Percentiles rank a stretch among this genome's conserved stretches.
These are phyloP conservation scores for Tenthredo notha DNA, from an alignment of 2,888 invertebrate genomes.

Conservation along the genomic window DNA sequence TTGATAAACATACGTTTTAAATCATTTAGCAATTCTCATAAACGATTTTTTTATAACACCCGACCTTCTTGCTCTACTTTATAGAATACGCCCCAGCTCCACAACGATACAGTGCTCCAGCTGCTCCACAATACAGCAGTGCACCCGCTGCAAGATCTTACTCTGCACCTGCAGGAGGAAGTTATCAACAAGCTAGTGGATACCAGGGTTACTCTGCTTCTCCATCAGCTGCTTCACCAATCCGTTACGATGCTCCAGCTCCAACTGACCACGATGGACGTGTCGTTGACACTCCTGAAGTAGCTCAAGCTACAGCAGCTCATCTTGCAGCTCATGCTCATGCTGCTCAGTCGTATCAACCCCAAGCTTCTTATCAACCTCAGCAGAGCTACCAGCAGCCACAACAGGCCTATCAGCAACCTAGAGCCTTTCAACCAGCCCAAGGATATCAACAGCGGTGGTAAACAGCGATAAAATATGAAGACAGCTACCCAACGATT, in stretches of 20 bases:
- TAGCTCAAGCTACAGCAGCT: conserved; percentile 53
- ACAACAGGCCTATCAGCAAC: conserved; percentile 66
- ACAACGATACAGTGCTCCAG: conserved; percentile 60
- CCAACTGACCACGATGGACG: conserved; percentile 56
- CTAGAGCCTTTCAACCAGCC: conserved; percentile 57
- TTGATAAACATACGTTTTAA: background rate
- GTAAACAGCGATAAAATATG: conserved; percentile 56
- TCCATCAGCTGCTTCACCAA: background rate
- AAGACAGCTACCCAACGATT: conserved; percentile 14
- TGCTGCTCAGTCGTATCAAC: conserved; percentile 60
- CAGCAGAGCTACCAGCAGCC: conserved; percentile 68
- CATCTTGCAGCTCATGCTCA: conserved; percentile 54
- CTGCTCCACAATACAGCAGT: conserved; percentile 57
- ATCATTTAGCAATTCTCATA: background rate
- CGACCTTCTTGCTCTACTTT: conserved; percentile 51
- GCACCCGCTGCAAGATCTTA: conserved; percentile 52
- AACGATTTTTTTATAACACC: background rate
- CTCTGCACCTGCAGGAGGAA: conserved; percentile 4
- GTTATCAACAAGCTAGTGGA: conserved; percentile 11
- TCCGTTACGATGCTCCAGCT: conserved; percentile 47
- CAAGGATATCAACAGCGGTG: conserved; percentile 58
- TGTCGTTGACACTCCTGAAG: conserved; percentile 55
- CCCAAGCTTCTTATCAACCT: conserved; percentile 67
- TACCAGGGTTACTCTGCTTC: conserved; percentile 32
- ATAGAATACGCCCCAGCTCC: conserved; percentile 62